Evolutionary conservation across 2,113 vertebrate species (phyloP).

Genomic region (Turdus rufiventris): DNA sequence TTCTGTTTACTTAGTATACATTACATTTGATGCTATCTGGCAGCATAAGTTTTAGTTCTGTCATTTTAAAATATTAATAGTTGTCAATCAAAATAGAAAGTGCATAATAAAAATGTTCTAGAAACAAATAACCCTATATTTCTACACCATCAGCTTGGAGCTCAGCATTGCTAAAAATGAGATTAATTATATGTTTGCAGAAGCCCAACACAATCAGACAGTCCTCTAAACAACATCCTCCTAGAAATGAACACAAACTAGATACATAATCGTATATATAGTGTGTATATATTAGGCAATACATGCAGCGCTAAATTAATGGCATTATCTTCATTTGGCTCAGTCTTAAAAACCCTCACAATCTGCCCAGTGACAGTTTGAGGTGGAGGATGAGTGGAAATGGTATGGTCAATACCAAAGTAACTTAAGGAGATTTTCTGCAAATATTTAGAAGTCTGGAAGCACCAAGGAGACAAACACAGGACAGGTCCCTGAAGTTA

Average conservation of each 20-base stretch:
- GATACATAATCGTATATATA: background rate
- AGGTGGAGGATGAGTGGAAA: background rate
- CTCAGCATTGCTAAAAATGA: conserved; percentile 70
- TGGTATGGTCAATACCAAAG: background rate
- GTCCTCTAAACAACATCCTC: conserved; percentile 5
- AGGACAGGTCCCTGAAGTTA: background rate
- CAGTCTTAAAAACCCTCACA: background rate
- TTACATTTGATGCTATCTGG: conserved; percentile 78
- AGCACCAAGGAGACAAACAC: background rate
- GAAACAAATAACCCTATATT: conserved; percentile 77
- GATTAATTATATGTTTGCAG: conserved; percentile 62
- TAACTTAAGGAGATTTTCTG: background rate
- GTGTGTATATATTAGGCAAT: background rate
- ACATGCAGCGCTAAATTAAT: background rate
- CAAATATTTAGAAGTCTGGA: background rate
- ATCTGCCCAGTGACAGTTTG: background rate
- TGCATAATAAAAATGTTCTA: conserved; percentile 75
- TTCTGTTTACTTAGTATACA: conserved; percentile 76
- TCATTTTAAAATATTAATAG: conserved; percentile 83
- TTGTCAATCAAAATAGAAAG: conserved; percentile 82
- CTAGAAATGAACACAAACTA: background rate
- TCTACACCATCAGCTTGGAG: conserved; percentile 79
- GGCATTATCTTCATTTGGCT: background rate
- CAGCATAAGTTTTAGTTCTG: conserved; percentile 78
- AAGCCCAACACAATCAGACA: conserved; percentile 16